Base-by-base conservation (phyloP, 2,113 vertebrate genomes). In the Nettapus auritus region DNA sequence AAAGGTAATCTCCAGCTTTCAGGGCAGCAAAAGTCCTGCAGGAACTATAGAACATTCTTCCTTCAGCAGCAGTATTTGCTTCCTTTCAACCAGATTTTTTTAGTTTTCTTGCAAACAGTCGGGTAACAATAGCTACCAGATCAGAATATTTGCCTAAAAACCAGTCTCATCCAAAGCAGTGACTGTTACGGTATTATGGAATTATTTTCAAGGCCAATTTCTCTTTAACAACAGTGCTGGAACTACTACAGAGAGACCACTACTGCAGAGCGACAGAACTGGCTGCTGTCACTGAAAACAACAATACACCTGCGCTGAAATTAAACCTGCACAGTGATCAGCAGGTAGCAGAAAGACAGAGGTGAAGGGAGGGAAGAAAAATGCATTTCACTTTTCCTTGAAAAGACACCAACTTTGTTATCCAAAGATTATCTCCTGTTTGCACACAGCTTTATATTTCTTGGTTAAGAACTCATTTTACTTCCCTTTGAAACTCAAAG, bases 1-100 rank as follows among this genome's bases (percentile, higher is more conserved):
- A 92, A 94, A 59, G 88, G 74, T 76, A 82, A 92, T 79, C 92
- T 88, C 48, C 79, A 79, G 53, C 53, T 97, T 86, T 86, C 83
- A 83, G 73, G 55, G 46, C 56, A 62, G 5, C 57, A 60, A 14
- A 63, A 92, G 31, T 44, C 53, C 74, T 90, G 34, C 31, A 93
- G 88, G 66, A 94, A 90, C 57, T 44, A 77, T 56, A 75, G 86
- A 88, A 17, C 38, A 64, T 57, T n/a, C 56, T 52, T 78, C 64
- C 59, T 92, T 64, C 68, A 92, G 86, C 75, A 88, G 40, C 68
- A 85, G 29, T 19, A 87, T 38, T 91, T 69, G 26, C 53, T 82
- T 93, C 57, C 50, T 86, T 83, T 67, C 83, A 80, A 33, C 80
- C 40, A 48, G 33, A 5, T 63, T 78, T 91, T 91, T 94, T 88